Conservation (phyloP, 2,113 vertebrate genomes). For the Brachyhypopomus occidentalis region DNA sequence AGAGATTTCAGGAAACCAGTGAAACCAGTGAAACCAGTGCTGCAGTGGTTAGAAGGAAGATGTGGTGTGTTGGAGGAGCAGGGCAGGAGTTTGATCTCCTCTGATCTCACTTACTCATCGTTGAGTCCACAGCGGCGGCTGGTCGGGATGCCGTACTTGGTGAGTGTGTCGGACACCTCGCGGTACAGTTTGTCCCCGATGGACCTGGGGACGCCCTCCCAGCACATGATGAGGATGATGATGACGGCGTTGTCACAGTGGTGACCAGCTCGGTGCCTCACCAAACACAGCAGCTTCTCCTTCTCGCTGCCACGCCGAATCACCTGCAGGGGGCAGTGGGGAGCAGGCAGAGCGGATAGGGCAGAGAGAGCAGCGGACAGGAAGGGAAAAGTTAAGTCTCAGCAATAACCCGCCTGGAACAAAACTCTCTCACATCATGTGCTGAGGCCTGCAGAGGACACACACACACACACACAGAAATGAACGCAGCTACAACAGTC, state of each 20-base stretch:
- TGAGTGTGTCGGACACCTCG: constrained; percentile 87
- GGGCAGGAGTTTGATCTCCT: neutral
- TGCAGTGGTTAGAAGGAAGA: neutral
- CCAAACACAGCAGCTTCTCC: constrained; percentile 94
- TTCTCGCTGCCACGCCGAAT: constrained; percentile 86
- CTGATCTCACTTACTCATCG: constrained; percentile 83
- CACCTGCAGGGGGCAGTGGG: constrained; percentile 75
- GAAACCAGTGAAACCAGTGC: too few species aligned
- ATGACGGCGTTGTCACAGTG: constrained; percentile 92
- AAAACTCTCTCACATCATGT: too few species aligned
- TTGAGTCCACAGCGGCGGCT: constrained; percentile 96
- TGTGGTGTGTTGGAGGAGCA: neutral
- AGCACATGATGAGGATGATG: constrained; percentile 93
- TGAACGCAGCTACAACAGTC: too few species aligned
- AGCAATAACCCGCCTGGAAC: too few species aligned
- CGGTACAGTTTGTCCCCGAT: constrained; percentile 90
- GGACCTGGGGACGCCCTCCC: constrained; percentile 89
- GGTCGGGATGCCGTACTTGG: constrained; percentile 91
- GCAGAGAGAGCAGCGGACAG: neutral
- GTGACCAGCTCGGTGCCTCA: constrained; percentile 89
- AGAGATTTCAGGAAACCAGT: too few species aligned
- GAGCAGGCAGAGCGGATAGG: neutral
- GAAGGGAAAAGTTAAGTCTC: neutral
- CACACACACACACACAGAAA: too few species aligned
- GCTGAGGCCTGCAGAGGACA: too few species aligned